Conservation (phyloP, 2,113 vertebrate genomes). For the Rattus norvegicus region DNA sequence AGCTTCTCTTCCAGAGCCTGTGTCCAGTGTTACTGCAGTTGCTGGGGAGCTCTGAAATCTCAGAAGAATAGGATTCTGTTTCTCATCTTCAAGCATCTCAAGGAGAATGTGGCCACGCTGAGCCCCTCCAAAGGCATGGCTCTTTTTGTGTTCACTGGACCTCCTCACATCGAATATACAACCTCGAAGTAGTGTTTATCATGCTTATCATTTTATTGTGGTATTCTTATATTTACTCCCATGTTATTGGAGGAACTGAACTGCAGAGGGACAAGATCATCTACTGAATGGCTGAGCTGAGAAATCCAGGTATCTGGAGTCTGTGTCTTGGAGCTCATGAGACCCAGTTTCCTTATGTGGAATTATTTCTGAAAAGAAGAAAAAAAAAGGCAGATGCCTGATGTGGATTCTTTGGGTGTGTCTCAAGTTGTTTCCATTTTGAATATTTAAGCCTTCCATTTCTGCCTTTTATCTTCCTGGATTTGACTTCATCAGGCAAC, state of each 20-base stretch:
- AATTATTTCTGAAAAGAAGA: background rate
- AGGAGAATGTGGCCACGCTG: background rate
- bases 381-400: background rate
- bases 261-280: background rate
- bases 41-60: background rate
- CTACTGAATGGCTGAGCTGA: background rate
- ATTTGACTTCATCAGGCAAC: conserved; percentile 29
- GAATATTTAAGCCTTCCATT: background rate
- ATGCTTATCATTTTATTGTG: background rate
- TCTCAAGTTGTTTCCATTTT: conserved; percentile 2
- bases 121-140: background rate
- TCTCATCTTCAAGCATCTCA: background rate
- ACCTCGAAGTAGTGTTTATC: background rate
- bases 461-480: conserved; percentile 15
- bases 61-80: background rate
- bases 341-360: background rate
- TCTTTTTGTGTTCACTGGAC: background rate
- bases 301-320: background rate
- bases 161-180: background rate
- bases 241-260: background rate
- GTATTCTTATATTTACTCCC: background rate
- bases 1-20: background rate
- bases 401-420: background rate
- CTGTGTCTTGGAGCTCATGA: background rate
- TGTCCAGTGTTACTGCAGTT: background rate